phyloP scores from a whole-genome alignment of 2,888 invertebrate genomes.

The Lasiommata megera region DNA sequence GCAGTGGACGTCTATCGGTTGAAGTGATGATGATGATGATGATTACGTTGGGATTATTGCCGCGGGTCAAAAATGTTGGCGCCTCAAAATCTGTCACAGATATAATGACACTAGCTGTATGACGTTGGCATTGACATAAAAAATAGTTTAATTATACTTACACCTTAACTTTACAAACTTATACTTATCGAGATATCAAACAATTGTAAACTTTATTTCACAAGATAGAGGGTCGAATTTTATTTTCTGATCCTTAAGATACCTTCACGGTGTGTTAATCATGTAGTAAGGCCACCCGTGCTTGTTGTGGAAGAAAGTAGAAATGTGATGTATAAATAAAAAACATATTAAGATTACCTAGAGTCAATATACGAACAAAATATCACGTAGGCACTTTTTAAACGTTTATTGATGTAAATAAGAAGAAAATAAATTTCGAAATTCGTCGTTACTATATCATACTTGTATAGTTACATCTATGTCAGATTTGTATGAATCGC shows the following conservation, averaged over 20 bases:
- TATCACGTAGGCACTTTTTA: too few relatives aligned
- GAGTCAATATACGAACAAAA: too few relatives aligned
- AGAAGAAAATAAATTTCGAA: too few relatives aligned
- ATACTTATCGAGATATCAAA: background rate
- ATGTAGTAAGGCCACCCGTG: background rate
- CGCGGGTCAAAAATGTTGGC: conserved; percentile 34
- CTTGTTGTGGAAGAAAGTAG: background rate
- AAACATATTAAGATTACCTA: too few relatives aligned
- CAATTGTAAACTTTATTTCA: background rate
- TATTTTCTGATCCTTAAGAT: background rate
- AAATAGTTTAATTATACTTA: conserved; percentile 41
- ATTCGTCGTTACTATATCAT: too few relatives aligned
- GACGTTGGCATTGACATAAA: conserved; percentile 51
- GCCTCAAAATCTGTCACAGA: conserved; percentile 35
- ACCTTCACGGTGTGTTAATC: background rate
- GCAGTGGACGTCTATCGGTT: too few relatives aligned
- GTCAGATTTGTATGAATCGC: too few relatives aligned
- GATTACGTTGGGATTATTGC: conserved; percentile 1
- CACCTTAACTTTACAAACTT: background rate
- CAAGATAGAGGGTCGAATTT: background rate
- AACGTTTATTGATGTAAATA: too few relatives aligned
- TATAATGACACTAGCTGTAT: conserved; percentile 30
- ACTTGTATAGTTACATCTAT: too few relatives aligned
- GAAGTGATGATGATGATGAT: too few relatives aligned
- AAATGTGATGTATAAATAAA: too few relatives aligned